Evolutionary conservation across 2,113 vertebrate genomes (phyloP).

Genomic region (Lophotis ruficrista): DNA sequence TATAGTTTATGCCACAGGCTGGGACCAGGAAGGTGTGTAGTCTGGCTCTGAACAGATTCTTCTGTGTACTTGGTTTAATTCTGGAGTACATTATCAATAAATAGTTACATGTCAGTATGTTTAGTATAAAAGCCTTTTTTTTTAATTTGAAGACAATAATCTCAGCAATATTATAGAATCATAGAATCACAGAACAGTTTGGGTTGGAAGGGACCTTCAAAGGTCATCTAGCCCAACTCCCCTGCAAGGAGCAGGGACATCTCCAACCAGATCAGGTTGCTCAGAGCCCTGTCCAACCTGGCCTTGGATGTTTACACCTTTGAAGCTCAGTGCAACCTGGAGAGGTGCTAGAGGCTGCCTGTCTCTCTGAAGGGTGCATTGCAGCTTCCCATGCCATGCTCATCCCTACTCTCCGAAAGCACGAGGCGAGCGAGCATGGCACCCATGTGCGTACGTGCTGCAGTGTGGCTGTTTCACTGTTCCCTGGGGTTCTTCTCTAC

Average conservation of each 20-base stretch:
- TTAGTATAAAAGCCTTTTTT: neutral
- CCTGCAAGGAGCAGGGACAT: too few relatives aligned
- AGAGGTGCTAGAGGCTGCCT: neutral
- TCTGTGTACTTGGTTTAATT: neutral
- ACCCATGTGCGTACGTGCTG: accelerated
- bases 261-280: too few relatives aligned
- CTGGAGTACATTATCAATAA: neutral
- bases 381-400: accelerated
- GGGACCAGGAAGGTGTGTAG: neutral
- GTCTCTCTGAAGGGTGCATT: neutral
- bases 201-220: too few relatives aligned
- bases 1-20: neutral
- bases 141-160: neutral
- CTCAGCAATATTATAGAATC: neutral
- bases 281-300: too few relatives aligned
- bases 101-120: neutral
- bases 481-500: neutral
- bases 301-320: neutral
- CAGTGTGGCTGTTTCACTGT: accelerated
- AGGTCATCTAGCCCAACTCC: too few relatives aligned
- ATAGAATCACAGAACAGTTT: too few relatives aligned
- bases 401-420: accelerated
- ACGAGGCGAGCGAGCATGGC: accelerated
- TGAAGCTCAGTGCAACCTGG: neutral
- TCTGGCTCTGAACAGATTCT: neutral